Conservation (phyloP, 2,888 invertebrate species). For the Cheilosia variabilis region DNA sequence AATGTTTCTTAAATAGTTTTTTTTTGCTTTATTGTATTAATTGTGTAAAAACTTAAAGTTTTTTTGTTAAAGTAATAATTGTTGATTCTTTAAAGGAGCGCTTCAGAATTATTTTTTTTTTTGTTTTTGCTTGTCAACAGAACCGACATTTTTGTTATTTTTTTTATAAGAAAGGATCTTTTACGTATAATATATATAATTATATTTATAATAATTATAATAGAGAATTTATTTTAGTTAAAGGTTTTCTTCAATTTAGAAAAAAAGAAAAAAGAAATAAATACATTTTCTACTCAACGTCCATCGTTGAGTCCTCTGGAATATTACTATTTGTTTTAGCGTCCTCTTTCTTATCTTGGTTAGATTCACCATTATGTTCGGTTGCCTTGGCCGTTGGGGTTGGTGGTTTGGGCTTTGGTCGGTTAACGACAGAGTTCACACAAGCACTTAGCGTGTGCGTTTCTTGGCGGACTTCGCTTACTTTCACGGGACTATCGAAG, state of each 20-base stretch:
- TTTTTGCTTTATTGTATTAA: background rate
- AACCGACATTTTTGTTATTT: slow-evolving; percentile 33
- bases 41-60: slow-evolving; percentile 52
- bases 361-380: slow-evolving; percentile 78
- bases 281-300: slow-evolving; percentile 80
- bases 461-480: slow-evolving; percentile 91
- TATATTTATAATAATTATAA: slow-evolving; percentile 60
- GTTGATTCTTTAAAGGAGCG: slow-evolving; percentile 7
- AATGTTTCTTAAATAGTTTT: slow-evolving; percentile 42
- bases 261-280: slow-evolving; percentile 39
- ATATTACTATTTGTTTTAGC: slow-evolving; percentile 76
- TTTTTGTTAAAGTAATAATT: slow-evolving; percentile 30
- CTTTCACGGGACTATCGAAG: slow-evolving; percentile 90
- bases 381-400: slow-evolving; percentile 84
- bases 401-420: slow-evolving; percentile 94
- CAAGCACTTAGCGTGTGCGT: slow-evolving; percentile 85
- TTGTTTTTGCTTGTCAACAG: slow-evolving; percentile 27
- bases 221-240: slow-evolving; percentile 70
- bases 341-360: slow-evolving; percentile 72
- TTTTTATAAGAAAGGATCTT: slow-evolving; percentile 58
- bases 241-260: slow-evolving; percentile 42
- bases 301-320: slow-evolving; percentile 81
- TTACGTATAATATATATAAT: slow-evolving; percentile 24
- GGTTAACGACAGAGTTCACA: slow-evolving; percentile 92
- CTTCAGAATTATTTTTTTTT: slow-evolving; percentile 6